Evolutionary conservation across 2,113 vertebrate species (phyloP).

Genomic region (Synodontis membranacea): DNA sequence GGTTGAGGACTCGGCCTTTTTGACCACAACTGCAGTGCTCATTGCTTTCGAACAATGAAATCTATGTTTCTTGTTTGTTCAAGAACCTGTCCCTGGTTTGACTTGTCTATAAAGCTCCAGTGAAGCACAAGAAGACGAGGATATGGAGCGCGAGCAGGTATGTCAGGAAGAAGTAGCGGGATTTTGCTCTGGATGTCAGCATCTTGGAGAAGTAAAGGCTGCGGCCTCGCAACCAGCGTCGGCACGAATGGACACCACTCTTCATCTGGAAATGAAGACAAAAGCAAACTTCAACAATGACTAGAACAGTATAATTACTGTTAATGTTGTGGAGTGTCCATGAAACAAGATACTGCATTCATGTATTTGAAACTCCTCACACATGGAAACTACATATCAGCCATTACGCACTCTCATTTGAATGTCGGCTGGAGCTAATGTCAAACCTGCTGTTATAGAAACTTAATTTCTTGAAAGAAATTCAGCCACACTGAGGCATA

Average conservation of each 20-base stretch:
- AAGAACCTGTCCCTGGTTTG: neutral
- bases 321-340: neutral
- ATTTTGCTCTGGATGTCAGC: slow-evolving; percentile 79
- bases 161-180: slow-evolving; percentile 81
- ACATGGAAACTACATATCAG: neutral
- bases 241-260: slow-evolving; percentile 74
- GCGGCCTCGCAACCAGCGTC: slow-evolving; percentile 81
- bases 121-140: slow-evolving; percentile 80
- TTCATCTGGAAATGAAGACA: slow-evolving; percentile 72
- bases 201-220: slow-evolving; percentile 86
- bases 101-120: slow-evolving; percentile 73
- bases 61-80: neutral
- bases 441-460: neutral
- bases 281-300: neutral
- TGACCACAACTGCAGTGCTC: neutral
- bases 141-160: slow-evolving; percentile 82
- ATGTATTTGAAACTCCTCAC: neutral
- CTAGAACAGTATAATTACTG: neutral
- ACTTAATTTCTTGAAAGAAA: neutral
- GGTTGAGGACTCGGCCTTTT: neutral
- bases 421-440: neutral
- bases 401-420: neutral
- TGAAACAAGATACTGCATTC: neutral
- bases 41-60: neutral
- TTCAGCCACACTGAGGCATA: neutral